Evolutionary conservation across 2,797 vertebrate genomes (phyloP).

Genomic region (Ambastaia sidthimunki): DNA sequence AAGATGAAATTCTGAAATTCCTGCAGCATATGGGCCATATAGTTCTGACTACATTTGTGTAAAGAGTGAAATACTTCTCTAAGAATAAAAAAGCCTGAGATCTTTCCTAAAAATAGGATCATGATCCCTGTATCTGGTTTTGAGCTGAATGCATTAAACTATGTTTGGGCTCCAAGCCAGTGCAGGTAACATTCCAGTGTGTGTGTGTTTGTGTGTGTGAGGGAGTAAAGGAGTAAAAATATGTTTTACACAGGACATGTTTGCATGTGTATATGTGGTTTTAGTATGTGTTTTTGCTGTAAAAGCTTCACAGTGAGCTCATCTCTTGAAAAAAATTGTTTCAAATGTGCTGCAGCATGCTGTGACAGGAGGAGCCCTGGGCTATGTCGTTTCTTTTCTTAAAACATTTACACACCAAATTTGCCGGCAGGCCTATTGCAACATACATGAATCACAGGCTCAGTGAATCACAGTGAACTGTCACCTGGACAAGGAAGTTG

Average conservation of each 20-base stretch:
- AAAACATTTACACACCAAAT: constrained; percentile 15
- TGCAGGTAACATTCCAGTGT: constrained; percentile 53
- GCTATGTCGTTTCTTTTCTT: constrained; percentile 40
- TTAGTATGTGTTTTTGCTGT: background rate
- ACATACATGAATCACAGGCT: background rate
- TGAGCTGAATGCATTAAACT: constrained; percentile 44
- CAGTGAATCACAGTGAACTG: constrained; percentile 6
- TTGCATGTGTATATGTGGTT: constrained; percentile 26
- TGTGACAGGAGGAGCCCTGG: constrained; percentile 54
- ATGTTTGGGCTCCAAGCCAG: constrained; percentile 47
- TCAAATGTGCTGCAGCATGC: constrained; percentile 52
- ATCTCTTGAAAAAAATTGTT: constrained; percentile 50
- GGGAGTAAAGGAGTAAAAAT: too few relatives aligned
- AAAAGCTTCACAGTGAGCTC: constrained; percentile 21
- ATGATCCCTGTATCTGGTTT: constrained; percentile 22
- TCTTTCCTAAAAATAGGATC: constrained; percentile 34
- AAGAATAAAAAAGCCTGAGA: constrained; percentile 22
- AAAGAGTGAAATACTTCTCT: constrained; percentile 26
- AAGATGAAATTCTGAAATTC: too few relatives aligned
- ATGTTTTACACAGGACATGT: background rate
- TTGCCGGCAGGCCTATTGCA: constrained; percentile 14
- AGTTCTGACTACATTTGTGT: constrained; percentile 21
- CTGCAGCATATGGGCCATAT: constrained; percentile 15
- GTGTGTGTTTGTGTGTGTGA: constrained; percentile 17
- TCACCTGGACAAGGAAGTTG: background rate